Evolutionary conservation across 2,797 vertebrate species (phyloP).

Genomic region (Potorous gilbertii): DNA sequence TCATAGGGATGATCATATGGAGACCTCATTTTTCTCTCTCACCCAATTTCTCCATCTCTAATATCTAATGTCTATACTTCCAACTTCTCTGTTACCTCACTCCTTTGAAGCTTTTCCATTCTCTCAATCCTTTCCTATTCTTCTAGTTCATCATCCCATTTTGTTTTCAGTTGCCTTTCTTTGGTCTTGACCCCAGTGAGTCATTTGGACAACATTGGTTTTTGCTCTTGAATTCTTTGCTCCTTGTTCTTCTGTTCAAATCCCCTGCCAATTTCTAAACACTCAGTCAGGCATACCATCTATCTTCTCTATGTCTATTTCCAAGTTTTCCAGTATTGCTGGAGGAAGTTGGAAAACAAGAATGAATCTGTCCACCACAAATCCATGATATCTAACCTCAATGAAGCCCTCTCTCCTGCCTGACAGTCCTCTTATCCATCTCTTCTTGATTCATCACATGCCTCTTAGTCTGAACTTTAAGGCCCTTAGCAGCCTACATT

Average conservation of each 20-base stretch:
- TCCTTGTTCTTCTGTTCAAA: not conserved
- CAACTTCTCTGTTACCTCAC: not conserved
- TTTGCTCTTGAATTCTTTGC: not conserved
- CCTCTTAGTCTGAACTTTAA: not conserved
- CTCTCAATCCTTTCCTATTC: not conserved
- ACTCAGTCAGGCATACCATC: not conserved
- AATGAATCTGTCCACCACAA: not conserved
- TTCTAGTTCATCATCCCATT: not conserved
- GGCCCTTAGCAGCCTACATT: not conserved
- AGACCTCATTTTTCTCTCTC: not conserved
- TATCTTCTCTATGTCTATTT: not conserved
- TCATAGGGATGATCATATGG: not conserved
- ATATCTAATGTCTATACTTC: not conserved
- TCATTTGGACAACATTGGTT: not conserved
- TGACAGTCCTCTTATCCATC: not conserved
- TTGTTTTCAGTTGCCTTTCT: not conserved
- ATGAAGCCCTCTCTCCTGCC: not conserved
- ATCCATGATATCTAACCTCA: too few relatives aligned
- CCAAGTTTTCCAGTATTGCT: not conserved
- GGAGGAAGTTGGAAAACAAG: not conserved
- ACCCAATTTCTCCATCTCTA: not conserved
- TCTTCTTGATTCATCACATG: not conserved
- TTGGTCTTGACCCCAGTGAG: not conserved
- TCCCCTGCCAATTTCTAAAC: not conserved
- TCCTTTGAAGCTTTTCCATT: not conserved